These are phyloP conservation scores for Laodelphax striatellus DNA, from an alignment of 1,140 invertebrate genomes.

Conservation along the genomic window DNA sequence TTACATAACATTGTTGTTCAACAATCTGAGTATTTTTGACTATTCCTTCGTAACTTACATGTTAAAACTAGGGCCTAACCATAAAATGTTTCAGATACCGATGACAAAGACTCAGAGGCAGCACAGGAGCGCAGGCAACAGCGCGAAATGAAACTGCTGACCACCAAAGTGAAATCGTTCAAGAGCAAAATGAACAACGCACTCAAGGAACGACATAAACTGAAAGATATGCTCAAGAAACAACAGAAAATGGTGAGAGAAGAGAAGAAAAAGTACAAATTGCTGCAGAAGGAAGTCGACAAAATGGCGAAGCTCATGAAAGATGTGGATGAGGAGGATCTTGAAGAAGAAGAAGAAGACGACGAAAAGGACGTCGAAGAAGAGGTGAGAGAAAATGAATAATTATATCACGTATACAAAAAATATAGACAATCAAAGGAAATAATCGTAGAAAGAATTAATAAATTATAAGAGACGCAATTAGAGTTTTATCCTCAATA, in stretches of 20 bases:
- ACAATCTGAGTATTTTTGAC: no score
- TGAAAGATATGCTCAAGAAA: slow-evolving; percentile 70
- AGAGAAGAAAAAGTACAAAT: slow-evolving; percentile 32
- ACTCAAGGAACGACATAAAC: slow-evolving; percentile 58
- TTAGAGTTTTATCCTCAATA: no score
- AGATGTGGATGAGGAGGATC: slow-evolving; percentile 60
- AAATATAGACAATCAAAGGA: no score
- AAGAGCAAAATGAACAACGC: slow-evolving; percentile 66
- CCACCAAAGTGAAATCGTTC: slow-evolving; percentile 61
- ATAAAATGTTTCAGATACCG: slow-evolving; percentile 44
- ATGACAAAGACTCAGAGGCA: slow-evolving; percentile 60
- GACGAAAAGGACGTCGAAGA: slow-evolving; percentile 51
- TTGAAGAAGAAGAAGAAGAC: slow-evolving; percentile 37
- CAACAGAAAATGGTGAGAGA: slow-evolving; percentile 56
- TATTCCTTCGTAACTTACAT: no score
- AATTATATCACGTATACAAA: no score
- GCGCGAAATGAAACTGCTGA: slow-evolving; percentile 61
- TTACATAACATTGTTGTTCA: no score
- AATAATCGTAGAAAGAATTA: neutral
- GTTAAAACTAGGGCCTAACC: no score
- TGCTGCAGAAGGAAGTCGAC: slow-evolving; percentile 71
- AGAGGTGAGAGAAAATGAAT: slow-evolving; percentile 28
- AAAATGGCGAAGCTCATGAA: slow-evolving; percentile 79
- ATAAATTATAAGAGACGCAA: no score
- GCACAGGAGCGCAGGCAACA: slow-evolving; percentile 46